Base-by-base conservation (phyloP, 2,888 invertebrate genomes). In the Myopa tessellatipennis region DNA sequence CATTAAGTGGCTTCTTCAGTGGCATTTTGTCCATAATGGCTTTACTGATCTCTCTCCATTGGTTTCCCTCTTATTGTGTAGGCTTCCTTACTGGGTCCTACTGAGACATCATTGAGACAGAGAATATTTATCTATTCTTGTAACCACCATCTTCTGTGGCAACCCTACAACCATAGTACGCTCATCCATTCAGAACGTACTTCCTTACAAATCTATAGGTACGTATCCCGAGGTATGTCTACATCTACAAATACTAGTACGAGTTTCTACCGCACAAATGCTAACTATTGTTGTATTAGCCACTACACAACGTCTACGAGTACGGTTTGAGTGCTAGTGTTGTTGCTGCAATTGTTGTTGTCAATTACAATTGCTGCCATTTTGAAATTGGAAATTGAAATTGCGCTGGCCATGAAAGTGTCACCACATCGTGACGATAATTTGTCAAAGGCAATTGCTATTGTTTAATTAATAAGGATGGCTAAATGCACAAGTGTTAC, bases 381-480 rank as follows among this genome's bases (percentile, higher is more conserved):
- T 80, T 81, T 80, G 79, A 79, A 76, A 78, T 78, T 34, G 75
- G 78, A 78, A 80, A 80, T 81, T 81, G 75, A 68, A 75, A 69
- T 75, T 75, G 55, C 68, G 60, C 58, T 79, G 80, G 82, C 80
- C 78, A 81, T 55, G 55, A 78, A 79, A 77, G 79, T 83, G 82
- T 82, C 83, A 80, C 71, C 79, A 81, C 82, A 81, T 80, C 83
- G 78, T 82, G 81, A 83, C 82, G 81, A 82, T 85, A 85, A 85
- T 85, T 85, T 84, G 82, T 84, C 83, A 85, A 85, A 85, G 83
- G 82, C 82, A 84, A 82, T 85, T 82, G 72, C 80, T 82, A 84
- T 83, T 83, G 83, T 83, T 83, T 82, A 83, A 85, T 83, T 85
- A 85, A 84, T 84, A 83, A 82, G 83, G 73, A 76, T 18, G 45